Evolutionary conservation across 2,888 invertebrate genomes (phyloP).

Genomic region (Drosophila austrosaltans): DNA sequence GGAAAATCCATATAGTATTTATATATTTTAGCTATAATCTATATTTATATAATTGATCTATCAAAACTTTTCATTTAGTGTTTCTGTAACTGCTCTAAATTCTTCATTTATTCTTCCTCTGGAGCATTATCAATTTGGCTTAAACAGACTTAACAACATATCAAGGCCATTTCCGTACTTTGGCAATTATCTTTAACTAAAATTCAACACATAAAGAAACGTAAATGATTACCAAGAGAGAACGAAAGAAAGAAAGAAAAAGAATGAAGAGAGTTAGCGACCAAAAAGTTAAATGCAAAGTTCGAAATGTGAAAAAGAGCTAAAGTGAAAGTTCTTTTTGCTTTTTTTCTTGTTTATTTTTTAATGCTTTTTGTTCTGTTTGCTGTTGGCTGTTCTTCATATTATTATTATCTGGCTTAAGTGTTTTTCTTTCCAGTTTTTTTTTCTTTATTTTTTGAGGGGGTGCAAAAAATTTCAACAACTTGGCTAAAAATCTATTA

Average conservation of each 20-base stretch:
- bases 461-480: conserved; percentile 51
- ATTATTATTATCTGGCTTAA: conserved; percentile 76
- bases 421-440: conserved; percentile 76
- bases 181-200: background rate
- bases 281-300: conserved; percentile 76
- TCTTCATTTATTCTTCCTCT: background rate
- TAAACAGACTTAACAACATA: background rate
- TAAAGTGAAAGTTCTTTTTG: conserved; percentile 65
- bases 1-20: no score
- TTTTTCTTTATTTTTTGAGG: conserved; percentile 50
- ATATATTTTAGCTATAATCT: no score
- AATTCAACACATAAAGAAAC: conserved; percentile 3
- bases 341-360: conserved; percentile 22
- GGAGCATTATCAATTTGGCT: background rate
- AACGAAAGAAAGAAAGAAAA: conserved; percentile 16
- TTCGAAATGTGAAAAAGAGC: conserved; percentile 70
- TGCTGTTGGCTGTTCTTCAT: conserved; percentile 52
- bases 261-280: conserved; percentile 33
- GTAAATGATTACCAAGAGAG: conserved; percentile 31
- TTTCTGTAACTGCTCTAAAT: no score
- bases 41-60: no score
- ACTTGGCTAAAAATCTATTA: conserved; percentile 71
- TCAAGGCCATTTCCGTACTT: background rate
- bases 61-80: no score
- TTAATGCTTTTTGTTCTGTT: conserved; percentile 14